Percentiles rank a stretch among this genome's conserved stretches.
Evolutionary conservation across 2,888 invertebrate species (phyloP).

Genomic region (Vannuccia rotundouncinata): DNA sequence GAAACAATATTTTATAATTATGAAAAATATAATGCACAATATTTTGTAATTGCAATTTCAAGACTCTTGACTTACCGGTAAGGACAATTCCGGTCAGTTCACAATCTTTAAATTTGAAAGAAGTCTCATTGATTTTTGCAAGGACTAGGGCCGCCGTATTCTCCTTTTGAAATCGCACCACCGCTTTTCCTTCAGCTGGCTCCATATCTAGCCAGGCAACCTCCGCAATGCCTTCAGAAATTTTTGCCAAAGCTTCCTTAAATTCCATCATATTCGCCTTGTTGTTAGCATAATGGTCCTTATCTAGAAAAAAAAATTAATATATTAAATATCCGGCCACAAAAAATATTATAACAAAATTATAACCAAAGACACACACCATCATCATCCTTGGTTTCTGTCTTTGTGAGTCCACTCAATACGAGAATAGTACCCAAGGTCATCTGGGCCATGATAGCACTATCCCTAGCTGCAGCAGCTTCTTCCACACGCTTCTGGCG

Average conservation of each 20-base stretch:
- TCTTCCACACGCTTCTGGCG: neutral
- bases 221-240: neutral
- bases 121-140: conserved; percentile 39
- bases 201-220: conserved; percentile 6
- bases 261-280: conserved; percentile 39
- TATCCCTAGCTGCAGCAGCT: neutral
- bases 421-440: conserved; percentile 65
- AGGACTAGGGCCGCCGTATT: conserved; percentile 13
- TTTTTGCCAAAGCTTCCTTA: conserved; percentile 28
- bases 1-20: too few species aligned
- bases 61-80: too few species aligned
- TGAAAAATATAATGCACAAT: too few species aligned
- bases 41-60: too few species aligned
- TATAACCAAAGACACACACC: conserved; percentile 62
- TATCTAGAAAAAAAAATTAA: conserved; percentile 59
- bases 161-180: conserved; percentile 33
- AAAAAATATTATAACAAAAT: neutral
- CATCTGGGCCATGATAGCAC: conserved; percentile 1
- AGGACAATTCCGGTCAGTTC: neutral
- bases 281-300: neutral
- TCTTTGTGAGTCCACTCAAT: conserved; percentile 63
- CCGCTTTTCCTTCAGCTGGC: conserved; percentile 41
- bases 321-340: conserved; percentile 43
- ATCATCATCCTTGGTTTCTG: conserved; percentile 54
- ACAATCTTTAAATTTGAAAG: neutral